Evolutionary conservation across 1,140 invertebrate species (phyloP).

Genomic region (Dysdera silvatica): DNA sequence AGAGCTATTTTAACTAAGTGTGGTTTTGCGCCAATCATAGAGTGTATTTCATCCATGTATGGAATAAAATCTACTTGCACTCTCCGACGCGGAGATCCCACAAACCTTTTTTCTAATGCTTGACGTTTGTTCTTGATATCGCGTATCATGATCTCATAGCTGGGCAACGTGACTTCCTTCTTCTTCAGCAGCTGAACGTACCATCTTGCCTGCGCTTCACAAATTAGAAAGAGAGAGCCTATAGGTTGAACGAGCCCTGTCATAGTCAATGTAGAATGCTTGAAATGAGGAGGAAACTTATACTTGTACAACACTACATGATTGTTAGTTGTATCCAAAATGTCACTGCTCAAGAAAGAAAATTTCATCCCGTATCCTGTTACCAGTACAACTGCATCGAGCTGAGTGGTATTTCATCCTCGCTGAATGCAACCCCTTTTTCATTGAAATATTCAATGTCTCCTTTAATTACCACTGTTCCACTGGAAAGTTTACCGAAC

Average conservation of each 20-base stretch:
- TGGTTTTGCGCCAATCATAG: slow-evolving; percentile 39
- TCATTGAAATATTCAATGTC: slow-evolving; percentile 39
- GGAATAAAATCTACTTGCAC: slow-evolving; percentile 19
- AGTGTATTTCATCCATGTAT: slow-evolving; percentile 42
- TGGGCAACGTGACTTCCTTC: slow-evolving; percentile 33
- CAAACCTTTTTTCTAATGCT: slow-evolving; percentile 34
- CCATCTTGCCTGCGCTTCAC: slow-evolving; percentile 49
- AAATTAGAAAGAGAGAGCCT: slow-evolving; percentile 47
- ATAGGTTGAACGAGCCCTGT: slow-evolving; percentile 50
- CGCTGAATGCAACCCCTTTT: slow-evolving; percentile 40
- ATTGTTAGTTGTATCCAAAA: slow-evolving; percentile 28
- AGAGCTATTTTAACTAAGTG: slow-evolving; percentile 40
- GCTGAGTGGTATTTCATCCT: slow-evolving; percentile 35
- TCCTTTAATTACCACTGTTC: slow-evolving; percentile 43
- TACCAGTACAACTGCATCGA: slow-evolving; percentile 40
- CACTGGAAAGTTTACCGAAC: slow-evolving; percentile 47
- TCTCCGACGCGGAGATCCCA: slow-evolving; percentile 34
- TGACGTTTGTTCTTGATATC: slow-evolving; percentile 40
- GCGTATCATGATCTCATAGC: slow-evolving; percentile 35
- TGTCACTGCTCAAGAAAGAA: slow-evolving; percentile 39
- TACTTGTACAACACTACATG: slow-evolving; percentile 21
- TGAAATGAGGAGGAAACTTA: slow-evolving; percentile 10
- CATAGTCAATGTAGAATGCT: slow-evolving; percentile 42
- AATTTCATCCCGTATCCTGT: slow-evolving; percentile 44
- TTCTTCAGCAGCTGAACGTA: slow-evolving; percentile 34